Base-by-base conservation (phyloP, 2,888 invertebrate species). In the Listrodromus nycthemerus region DNA sequence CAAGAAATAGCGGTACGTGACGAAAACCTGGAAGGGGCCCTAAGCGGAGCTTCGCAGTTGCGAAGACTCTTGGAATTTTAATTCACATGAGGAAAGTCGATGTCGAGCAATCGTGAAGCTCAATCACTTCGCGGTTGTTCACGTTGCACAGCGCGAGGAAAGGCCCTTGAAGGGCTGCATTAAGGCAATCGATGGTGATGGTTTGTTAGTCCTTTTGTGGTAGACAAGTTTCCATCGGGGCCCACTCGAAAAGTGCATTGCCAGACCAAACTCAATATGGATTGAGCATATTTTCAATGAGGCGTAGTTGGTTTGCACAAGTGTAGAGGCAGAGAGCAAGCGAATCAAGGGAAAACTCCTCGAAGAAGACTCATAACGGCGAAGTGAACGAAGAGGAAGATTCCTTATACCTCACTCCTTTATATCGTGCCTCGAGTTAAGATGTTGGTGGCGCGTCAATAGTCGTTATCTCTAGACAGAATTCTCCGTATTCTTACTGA, bases 401-500 rank as follows among this genome's bases (percentile, higher is more conserved):
- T 37, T 24, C 21, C 33, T n/a, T 48, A 67, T 63, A 79, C 45
- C 21, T 30, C 73, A 24, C 24, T 8, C 66, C 52, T 73, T 78
- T 84, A 65, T 65, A 63, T 66, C 74, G 74, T 70, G 19, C 33
- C 27, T 30, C 70, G 67, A 66, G 70, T 45, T 67, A 37, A 41
- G 78, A 50, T 58, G 73, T 67, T 67, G 67, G 70, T 75, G 65
- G 78, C 70, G 86, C 88, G 89, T 90, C 89, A 90, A 90, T 90
- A 87, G 89, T 88, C 89, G 89, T 90, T 91, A 90, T 89, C 89
- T 88, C 86, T 61, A 66, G 33, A 58, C 24, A 66, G 37, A 79
- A 81, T 85, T 86, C 74, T 78, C 82, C 81, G 75, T 81, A 82
- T 80, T 83, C 84, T 78, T 80, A 48, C 76, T 55, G 70, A 41